Evolutionary conservation across 2,888 invertebrate species (phyloP).

Genomic region (Ochropacha duplaris): DNA sequence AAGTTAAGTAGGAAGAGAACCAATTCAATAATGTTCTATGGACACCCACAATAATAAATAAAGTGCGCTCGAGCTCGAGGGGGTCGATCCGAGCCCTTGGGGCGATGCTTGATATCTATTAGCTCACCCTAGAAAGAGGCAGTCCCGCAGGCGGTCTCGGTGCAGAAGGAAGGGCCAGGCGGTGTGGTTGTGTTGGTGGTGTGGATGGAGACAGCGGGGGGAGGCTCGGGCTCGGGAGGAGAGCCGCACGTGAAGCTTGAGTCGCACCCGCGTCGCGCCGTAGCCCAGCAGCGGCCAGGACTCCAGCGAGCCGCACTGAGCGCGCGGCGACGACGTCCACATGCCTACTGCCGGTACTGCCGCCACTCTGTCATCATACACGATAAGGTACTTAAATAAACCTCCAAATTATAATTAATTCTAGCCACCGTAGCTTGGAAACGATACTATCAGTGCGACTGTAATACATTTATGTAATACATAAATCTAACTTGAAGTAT

Average conservation of each 20-base stretch:
- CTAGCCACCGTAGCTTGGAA: too few relatives aligned
- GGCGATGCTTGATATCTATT: not conserved
- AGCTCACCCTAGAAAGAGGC: not conserved
- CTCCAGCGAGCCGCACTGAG: not conserved
- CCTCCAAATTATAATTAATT: too few relatives aligned
- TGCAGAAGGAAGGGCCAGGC: not conserved
- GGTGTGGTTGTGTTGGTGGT: not conserved
- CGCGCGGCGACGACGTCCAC: not conserved
- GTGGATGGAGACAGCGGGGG: too few relatives aligned
- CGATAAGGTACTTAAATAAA: too few relatives aligned
- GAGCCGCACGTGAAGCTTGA: constrained; percentile 30
- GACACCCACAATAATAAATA: too few relatives aligned
- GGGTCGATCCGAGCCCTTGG: too few relatives aligned
- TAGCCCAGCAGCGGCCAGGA: not conserved
- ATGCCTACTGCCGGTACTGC: not conserved
- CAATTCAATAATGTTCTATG: too few relatives aligned
- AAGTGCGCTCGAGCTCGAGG: not conserved
- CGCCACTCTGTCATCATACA: not conserved
- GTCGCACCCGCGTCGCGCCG: not conserved
- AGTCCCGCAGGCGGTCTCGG: not conserved
- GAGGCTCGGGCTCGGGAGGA: constrained; percentile 42
- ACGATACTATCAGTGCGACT: too few relatives aligned
- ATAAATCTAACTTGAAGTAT: too few relatives aligned
- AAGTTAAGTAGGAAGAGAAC: too few relatives aligned
- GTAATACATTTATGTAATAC: too few relatives aligned